Conservation (phyloP, 2,888 invertebrate species). For the Ophion obscuratus region DNA sequence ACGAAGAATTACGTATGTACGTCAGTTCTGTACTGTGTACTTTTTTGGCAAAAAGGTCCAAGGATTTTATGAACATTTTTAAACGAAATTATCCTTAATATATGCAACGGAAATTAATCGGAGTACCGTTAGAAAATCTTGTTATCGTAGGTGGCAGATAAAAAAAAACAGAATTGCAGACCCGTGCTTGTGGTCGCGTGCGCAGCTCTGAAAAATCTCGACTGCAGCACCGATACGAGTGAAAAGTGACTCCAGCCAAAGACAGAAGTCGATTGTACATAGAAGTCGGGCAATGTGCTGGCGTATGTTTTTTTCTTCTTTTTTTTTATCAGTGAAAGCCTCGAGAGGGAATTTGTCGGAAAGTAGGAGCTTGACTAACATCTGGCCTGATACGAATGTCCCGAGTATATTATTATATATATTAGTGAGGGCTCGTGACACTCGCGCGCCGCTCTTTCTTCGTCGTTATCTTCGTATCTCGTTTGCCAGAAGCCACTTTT, state of each 20-base stretch:
- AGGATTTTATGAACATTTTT: too few species aligned
- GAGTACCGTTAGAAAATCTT: background rate
- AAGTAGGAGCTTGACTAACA: conserved; percentile 29
- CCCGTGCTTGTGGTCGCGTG: conserved; percentile 24
- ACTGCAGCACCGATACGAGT: conserved; percentile 22
- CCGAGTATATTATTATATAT: conserved; percentile 40
- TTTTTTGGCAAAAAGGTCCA: background rate
- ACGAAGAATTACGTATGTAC: background rate
- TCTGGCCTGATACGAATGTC: conserved; percentile 46
- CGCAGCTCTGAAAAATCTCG: conserved; percentile 6
- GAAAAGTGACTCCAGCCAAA: conserved; percentile 16
- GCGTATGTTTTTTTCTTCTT: conserved; percentile 18
- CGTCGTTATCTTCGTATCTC: conserved; percentile 54
- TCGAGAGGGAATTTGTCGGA: conserved; percentile 51
- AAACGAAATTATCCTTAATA: too few species aligned
- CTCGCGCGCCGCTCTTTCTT: conserved; percentile 56
- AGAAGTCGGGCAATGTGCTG: conserved; percentile 55
- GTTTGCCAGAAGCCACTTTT: conserved; percentile 61
- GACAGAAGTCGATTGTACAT: background rate
- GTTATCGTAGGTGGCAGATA: background rate
- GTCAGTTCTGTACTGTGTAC: background rate
- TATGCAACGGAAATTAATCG: too few species aligned
- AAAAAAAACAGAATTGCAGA: background rate
- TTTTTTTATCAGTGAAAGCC: conserved; percentile 48
- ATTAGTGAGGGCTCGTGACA: conserved; percentile 54